These are phyloP conservation scores for Catharus fuscescens DNA, from an alignment of 2,113 vertebrate genomes.

Conservation along the genomic window DNA sequence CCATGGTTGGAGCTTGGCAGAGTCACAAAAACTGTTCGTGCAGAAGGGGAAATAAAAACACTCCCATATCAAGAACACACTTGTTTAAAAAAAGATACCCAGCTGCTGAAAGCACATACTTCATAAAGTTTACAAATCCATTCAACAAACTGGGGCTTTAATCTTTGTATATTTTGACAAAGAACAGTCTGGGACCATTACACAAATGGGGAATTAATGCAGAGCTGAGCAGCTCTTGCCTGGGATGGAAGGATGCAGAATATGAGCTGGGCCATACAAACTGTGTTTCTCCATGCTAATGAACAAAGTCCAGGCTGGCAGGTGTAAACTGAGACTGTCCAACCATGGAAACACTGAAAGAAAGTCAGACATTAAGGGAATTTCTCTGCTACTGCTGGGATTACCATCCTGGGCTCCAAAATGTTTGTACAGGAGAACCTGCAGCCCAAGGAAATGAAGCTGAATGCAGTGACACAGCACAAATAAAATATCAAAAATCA, in stretches of 20 bases:
- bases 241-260: not conserved
- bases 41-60: not conserved
- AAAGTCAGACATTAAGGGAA: not conserved
- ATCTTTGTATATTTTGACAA: constrained; percentile 24
- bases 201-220: not conserved
- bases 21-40: not conserved
- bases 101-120: constrained; percentile 27
- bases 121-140: constrained; percentile 20
- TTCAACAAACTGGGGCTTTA: constrained; percentile 5
- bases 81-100: constrained; percentile 35
- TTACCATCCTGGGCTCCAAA: not conserved
- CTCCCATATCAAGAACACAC: not conserved
- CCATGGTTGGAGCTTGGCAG: not conserved
- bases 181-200: not conserved
- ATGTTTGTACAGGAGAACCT: not conserved
- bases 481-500: not conserved
- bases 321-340: not conserved
- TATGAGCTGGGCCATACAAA: not conserved
- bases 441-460: not conserved
- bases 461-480: not conserved
- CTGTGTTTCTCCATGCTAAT: not conserved
- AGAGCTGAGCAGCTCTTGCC: not conserved
- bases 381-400: not conserved
- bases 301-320: not conserved
- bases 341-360: not conserved